Evolutionary conservation across 2,888 invertebrate species (phyloP), one percentile per base, ranked within the genome.

Genomic region (Tetrapedia diversipes): DNA sequence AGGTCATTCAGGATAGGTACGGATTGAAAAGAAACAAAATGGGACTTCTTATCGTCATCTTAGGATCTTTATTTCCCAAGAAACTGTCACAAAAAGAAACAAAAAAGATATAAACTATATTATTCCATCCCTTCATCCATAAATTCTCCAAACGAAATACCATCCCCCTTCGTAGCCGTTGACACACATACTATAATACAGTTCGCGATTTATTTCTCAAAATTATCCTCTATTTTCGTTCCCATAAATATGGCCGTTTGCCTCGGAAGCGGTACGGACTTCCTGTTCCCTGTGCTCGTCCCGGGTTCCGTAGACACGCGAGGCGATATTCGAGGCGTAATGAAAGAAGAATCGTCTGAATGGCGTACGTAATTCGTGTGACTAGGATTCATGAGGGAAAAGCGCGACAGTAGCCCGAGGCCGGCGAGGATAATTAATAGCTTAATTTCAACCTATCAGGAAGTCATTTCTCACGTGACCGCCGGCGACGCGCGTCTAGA

Each of bases 391-490:
- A 56, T 45, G 78, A 69, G 68, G 61, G 78, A 67, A 76, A 82
- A 76, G 67, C 67, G 53, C 51, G 79, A 61, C 78, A 47, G 74
- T 65, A 71, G 79, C 82, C 45, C 43, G 54, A 66, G 82, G 77
- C 80, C 59, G 69, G 59, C 53, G 65, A 74, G 84, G 83, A 87
- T 89, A 90, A 90, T 89, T 89, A 89, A 90, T 90, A 89, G 90
- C 89, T 90, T 87, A 89, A 90, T 90, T 90, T 90, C 86, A 87
- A 89, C 86, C 89, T 88, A 88, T 89, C 89, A 89, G 88, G 87
- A 89, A 89, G 89, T 87, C 86, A 83, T 88, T 86, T 80, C 79
- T 81, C 79, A 79, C 81, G 71, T 65, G 79, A 80, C 84, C 84
- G 74, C 79, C 59, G 74, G 73, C 65, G 73, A 79, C 77, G 66